Base-by-base conservation (phyloP, 2,888 invertebrate species). In the Acrocyrtus sp. region DNA sequence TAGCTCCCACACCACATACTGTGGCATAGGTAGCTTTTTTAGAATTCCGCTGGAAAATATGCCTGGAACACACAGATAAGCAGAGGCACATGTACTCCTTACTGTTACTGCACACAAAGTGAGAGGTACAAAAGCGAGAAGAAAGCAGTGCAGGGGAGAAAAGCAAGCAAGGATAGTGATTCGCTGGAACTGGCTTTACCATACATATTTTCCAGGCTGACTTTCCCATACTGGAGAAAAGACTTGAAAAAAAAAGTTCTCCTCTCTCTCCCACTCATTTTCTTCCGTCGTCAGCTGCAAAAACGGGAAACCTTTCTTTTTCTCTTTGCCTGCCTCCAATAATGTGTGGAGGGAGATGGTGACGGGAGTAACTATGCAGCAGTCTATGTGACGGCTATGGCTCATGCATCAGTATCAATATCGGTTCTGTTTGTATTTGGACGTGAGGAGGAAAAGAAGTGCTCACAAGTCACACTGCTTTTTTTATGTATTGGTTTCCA, bases 371-470 rank as follows among this genome's bases (percentile, higher is more conserved):
- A 57, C 60, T 68, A 53, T 61, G 58, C 47, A 69, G 62, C 39
- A 56, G 27, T 4, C 43, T n/a, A n/a, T n/a, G n/a, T n/a, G n/a
- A n/a, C n/a, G n/a, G n/a, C n/a, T n/a, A n/a, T n/a, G 17, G 47
- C 26, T 27, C 69, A 50, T 69, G 69, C 47, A 68, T 54, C 57
- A 63, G 43, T 58, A 45, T 27, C 54, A 51, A 43, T 63, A 62
- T 72, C 56, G 56, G 21, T 61, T 53, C 39, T 72, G 70, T 72
- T 65, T 63, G 51, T 72, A 58, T 26, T 54, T 60, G 58, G 65
- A 72, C 63, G 56, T 48, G 54, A 41, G 56, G 43, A 72, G 65
- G 65, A 72, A 65, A 72, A 60, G 60, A 72, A 65, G 58, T 72
- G 54, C 54, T 29, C 17, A n/a, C 17, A 58, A 58, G 58, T 54